Evolutionary conservation across 2,888 invertebrate genomes (phyloP), one percentile per base, ranked within the genome.

Genomic region (Erebia ligea): DNA sequence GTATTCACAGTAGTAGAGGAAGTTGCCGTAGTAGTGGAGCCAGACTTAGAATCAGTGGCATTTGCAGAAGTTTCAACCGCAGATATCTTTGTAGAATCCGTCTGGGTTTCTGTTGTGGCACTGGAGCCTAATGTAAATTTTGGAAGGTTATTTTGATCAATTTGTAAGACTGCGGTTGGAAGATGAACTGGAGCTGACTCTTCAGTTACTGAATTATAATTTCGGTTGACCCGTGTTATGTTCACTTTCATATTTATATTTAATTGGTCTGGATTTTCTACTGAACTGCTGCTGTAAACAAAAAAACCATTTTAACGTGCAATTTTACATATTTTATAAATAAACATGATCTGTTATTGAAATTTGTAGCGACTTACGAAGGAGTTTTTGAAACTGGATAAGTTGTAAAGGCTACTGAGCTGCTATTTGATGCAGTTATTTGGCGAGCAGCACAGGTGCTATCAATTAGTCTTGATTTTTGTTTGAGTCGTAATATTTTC

Each of bases 371-470:
- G 50, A 65, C 34, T 62, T 69, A 73, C 73, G 69, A 67, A 13
- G 17, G 52, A 54, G 15, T 67, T 10, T 21, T 45, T 21, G 67
- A 10, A 15, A 11, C 42, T 79, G 82, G 81, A 84, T 84, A 87
- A 59, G 79, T 85, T 73, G 67, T 77, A 78, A 79, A 86, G 77
- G 79, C 86, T 58, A 76, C 85, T 77, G 77, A 91, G 90, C 88
- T 94, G 78, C 92, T 94, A 57, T 94, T 93, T 1, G 92, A 92
- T 1, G 92, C 93, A 17, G 95, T 94, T 63, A 95, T 93, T 81
- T 95, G 95, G 50, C 96, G 89, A 13, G 95, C 95, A 10, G 94
- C 91, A 71, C 94, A 94, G 0, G 96, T 95, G 8, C 95, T 94
- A 73, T 95, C 94, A 86, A 95, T 95, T 34, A 96, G 84, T 61